Conservation (phyloP, 2,113 vertebrate genomes). For the Podiceps cristatus region DNA sequence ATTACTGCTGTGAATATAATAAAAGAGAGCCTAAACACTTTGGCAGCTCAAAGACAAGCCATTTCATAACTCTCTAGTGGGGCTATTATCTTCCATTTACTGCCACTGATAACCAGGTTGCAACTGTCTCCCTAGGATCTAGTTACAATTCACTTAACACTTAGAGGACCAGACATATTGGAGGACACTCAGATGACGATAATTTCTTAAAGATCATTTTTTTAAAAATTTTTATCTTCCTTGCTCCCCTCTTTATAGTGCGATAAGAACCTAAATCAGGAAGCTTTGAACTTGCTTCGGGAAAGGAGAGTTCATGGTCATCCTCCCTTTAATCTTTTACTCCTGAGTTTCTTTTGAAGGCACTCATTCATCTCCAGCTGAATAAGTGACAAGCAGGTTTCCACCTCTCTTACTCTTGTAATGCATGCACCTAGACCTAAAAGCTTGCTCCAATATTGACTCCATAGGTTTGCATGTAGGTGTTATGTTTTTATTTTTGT, state of each 20-base stretch:
- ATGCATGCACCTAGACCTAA: slow-evolving; percentile 23
- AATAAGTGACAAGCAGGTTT: slow-evolving; percentile 50
- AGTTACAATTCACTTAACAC: slow-evolving; percentile 85
- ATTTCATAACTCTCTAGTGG: slow-evolving; percentile 86
- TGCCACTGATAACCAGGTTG: slow-evolving; percentile 87
- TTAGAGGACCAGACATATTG: slow-evolving; percentile 70
- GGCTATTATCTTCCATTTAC: slow-evolving; percentile 92
- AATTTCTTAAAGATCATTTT: slow-evolving; percentile 68
- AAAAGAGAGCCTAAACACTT: slow-evolving; percentile 93
- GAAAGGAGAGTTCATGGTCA: slow-evolving; percentile 64
- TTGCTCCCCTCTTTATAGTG: slow-evolving; percentile 35
- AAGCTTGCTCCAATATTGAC: slow-evolving; percentile 6
- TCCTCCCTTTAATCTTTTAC: slow-evolving; percentile 66
- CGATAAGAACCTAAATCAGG: slow-evolving; percentile 59
- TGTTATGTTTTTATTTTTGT: not conserved
- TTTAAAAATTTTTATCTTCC: slow-evolving; percentile 78
- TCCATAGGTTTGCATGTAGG: slow-evolving; percentile 16
- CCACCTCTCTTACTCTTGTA: slow-evolving; percentile 15
- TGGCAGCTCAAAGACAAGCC: slow-evolving; percentile 91
- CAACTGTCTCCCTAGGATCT: slow-evolving; percentile 82
- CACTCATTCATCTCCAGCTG: slow-evolving; percentile 15
- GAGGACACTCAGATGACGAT: slow-evolving; percentile 55
- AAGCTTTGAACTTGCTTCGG: slow-evolving; percentile 65
- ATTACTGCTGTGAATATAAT: slow-evolving; percentile 99
- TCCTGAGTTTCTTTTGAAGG: slow-evolving; percentile 68